A percentile compares a stretch with the other conserved stretches of the same genome.
phyloP scores from a whole-genome alignment of 2,113 vertebrate species.

The Aythya baeri region DNA sequence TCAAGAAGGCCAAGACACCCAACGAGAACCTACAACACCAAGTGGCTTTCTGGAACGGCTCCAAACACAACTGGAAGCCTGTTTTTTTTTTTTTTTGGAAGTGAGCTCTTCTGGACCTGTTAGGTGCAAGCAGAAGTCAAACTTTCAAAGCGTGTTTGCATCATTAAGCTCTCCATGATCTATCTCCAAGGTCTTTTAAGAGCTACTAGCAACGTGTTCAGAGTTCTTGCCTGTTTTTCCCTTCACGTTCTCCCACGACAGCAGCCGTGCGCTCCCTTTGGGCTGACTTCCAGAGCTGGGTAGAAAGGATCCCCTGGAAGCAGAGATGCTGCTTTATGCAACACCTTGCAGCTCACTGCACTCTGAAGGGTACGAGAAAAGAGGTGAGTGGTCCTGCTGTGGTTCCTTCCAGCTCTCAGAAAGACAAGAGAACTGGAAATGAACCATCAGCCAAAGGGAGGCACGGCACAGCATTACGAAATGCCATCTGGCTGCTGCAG shows the following conservation, averaged over 20 bases:
- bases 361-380: neutral
- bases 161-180: neutral
- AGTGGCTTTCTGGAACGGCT: neutral
- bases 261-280: neutral
- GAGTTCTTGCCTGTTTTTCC: neutral
- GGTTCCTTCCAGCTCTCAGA: neutral
- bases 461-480: neutral
- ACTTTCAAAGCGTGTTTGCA: neutral
- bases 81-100: neutral
- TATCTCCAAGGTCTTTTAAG: neutral
- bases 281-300: neutral
- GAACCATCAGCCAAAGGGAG: neutral
- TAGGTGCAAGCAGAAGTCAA: neutral
- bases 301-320: neutral
- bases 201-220: neutral
- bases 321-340: neutral
- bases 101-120: neutral
- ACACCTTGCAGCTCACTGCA: neutral
- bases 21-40: neutral
- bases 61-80: neutral
- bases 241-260: neutral
- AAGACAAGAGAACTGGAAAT: neutral
- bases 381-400: neutral
- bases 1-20: neutral
- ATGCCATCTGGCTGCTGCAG: constrained; percentile 3